phyloP scores from a whole-genome alignment of 2,797 vertebrate species.

The Falco naumanni region DNA sequence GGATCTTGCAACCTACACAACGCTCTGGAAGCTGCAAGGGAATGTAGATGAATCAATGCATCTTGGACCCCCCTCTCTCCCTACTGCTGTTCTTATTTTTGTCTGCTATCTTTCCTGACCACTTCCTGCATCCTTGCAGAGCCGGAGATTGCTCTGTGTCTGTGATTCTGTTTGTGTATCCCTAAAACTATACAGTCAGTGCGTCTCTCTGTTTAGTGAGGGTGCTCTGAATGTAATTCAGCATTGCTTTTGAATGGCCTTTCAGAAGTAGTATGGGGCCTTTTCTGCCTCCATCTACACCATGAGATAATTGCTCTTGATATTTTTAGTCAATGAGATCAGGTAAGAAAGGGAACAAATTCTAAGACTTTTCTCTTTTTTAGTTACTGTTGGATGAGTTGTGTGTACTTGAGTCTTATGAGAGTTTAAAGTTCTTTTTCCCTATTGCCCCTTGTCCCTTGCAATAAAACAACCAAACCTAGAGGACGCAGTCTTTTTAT shows the following conservation, averaged over 20 bases:
- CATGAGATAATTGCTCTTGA: not conserved
- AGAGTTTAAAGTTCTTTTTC: not conserved
- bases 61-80: not conserved
- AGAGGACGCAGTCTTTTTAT: not conserved
- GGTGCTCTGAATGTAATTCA: not conserved
- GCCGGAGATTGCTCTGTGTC: not conserved
- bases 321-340: not conserved
- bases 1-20: not conserved
- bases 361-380: not conserved
- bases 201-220: not conserved
- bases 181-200: not conserved
- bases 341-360: not conserved
- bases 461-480: not conserved
- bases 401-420: not conserved
- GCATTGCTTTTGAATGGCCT: not conserved
- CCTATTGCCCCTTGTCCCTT: accelerated
- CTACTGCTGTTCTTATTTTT: not conserved
- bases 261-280: not conserved
- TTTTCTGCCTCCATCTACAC: not conserved
- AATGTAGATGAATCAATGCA: not conserved
- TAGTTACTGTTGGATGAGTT: not conserved
- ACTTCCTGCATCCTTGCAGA: not conserved
- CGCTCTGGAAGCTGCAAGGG: not conserved
- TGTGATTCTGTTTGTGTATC: not conserved
- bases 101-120: not conserved